A percentile compares a stretch with the other conserved stretches of the same genome.
Evolutionary conservation across 2,888 invertebrate genomes (phyloP).

Genomic region (Ochropleura leucogaster): DNA sequence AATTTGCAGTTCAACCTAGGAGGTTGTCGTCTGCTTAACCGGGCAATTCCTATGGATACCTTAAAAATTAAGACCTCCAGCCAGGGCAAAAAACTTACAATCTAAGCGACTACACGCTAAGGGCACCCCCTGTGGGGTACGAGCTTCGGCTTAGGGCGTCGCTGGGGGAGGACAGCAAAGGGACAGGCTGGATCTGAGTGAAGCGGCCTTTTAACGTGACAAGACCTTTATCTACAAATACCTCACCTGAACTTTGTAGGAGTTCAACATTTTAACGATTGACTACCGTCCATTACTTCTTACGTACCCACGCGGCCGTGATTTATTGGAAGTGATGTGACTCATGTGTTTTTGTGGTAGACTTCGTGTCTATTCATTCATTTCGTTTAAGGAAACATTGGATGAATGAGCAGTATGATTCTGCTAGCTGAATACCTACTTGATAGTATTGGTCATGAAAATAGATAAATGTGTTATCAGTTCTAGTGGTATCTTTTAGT

Average conservation of each 20-base stretch:
- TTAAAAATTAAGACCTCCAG: no score
- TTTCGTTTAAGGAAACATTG: slow-evolving; percentile 48
- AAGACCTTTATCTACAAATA: not conserved
- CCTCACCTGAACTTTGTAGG: slow-evolving; percentile 16
- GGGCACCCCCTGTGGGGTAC: no score
- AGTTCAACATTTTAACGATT: slow-evolving; percentile 23
- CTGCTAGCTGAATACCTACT: slow-evolving; percentile 14
- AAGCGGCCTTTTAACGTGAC: no score
- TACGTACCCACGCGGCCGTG: slow-evolving; percentile 34
- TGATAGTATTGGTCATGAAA: slow-evolving; percentile 22
- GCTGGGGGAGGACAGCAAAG: no score
- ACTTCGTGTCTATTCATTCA: slow-evolving; percentile 57
- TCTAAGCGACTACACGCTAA: no score
- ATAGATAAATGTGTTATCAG: slow-evolving; percentile 23
- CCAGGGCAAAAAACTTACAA: no score
- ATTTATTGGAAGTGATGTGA: slow-evolving; percentile 62
- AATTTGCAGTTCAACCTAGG: no score
- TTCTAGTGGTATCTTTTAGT: not conserved
- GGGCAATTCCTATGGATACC: no score
- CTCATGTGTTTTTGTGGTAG: slow-evolving; percentile 61
- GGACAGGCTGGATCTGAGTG: no score
- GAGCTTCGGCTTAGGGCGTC: no score
- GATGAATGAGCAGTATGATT: slow-evolving; percentile 36
- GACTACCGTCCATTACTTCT: slow-evolving; percentile 20
- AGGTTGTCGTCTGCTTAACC: no score